phyloP scores from a whole-genome alignment of 2,113 vertebrate genomes.

The Romanogobio albipinnatus region DNA sequence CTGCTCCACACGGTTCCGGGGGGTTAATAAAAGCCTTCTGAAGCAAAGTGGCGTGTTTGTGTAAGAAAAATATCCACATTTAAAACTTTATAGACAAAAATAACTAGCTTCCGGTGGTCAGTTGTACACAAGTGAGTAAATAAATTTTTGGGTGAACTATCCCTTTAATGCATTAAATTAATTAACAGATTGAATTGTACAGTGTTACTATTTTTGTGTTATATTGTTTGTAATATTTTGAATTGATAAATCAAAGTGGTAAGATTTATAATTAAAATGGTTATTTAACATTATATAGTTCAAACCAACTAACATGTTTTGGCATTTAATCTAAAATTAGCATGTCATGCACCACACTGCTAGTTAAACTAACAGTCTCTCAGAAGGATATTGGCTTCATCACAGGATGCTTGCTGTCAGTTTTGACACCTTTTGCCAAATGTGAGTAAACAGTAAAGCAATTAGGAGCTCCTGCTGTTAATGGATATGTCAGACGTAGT shows the following conservation, averaged over 20 bases:
- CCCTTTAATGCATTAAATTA: background rate
- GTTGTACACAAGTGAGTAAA: no score
- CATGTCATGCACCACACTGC: background rate
- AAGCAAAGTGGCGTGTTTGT: no score
- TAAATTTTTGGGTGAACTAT: no score
- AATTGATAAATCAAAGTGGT: background rate
- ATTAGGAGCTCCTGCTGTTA: background rate
- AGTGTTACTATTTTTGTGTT: background rate
- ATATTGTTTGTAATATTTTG: background rate
- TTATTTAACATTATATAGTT: background rate
- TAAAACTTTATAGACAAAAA: no score
- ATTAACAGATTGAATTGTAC: background rate
- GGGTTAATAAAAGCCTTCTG: no score
- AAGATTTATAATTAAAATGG: background rate
- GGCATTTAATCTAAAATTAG: background rate
- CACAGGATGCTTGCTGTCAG: conserved; percentile 21
- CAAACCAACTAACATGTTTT: background rate
- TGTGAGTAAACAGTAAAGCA: conserved; percentile 21
- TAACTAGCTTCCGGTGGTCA: no score
- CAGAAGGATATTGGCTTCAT: conserved; percentile 45
- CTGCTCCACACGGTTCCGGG: no score
- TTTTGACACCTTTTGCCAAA: conserved; percentile 18
- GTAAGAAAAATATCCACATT: no score
- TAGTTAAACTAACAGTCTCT: background rate
- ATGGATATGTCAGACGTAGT: background rate